Percentiles rank a stretch among this genome's conserved stretches.
phyloP scores from a whole-genome alignment of 2,113 vertebrate genomes.

The Axis porcinus region DNA sequence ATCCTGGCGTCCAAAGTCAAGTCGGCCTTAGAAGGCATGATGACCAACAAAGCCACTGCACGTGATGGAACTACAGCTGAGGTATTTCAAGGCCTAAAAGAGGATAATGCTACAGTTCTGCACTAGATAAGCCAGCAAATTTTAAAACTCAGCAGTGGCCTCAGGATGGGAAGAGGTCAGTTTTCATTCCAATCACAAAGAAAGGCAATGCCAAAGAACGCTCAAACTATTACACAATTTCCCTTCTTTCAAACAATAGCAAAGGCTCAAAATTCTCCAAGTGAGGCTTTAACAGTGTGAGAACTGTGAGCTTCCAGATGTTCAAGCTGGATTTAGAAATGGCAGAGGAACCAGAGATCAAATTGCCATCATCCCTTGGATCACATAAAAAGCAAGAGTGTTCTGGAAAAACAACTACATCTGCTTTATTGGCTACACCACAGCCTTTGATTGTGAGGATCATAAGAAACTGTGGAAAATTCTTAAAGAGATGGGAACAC shows the following conservation, averaged over 20 bases:
- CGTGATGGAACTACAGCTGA: not conserved
- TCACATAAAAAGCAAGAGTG: not conserved
- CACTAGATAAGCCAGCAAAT: not conserved
- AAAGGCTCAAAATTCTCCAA: not conserved
- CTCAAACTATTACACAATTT: not conserved
- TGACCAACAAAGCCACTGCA: not conserved
- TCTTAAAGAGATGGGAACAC: not conserved
- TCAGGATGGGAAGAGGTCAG: not conserved
- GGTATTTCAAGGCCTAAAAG: not conserved
- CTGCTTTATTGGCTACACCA: not conserved
- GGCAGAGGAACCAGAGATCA: not conserved
- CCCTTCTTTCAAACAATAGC: not conserved
- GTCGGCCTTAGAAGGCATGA: not conserved
- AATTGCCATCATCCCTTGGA: not conserved
- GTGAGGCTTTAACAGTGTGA: not conserved
- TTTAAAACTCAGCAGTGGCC: not conserved
- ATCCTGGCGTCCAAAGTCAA: not conserved
- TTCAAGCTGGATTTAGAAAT: not conserved
- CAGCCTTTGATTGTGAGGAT: not conserved
- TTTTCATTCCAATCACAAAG: not conserved
- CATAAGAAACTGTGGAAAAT: not conserved
- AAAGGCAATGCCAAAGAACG: not conserved
- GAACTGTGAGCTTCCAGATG: not conserved
- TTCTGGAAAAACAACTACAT: not conserved
- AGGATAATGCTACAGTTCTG: not conserved